Conservation (phyloP, 1,140 invertebrate genomes). For the Elysia chlorotica region DNA sequence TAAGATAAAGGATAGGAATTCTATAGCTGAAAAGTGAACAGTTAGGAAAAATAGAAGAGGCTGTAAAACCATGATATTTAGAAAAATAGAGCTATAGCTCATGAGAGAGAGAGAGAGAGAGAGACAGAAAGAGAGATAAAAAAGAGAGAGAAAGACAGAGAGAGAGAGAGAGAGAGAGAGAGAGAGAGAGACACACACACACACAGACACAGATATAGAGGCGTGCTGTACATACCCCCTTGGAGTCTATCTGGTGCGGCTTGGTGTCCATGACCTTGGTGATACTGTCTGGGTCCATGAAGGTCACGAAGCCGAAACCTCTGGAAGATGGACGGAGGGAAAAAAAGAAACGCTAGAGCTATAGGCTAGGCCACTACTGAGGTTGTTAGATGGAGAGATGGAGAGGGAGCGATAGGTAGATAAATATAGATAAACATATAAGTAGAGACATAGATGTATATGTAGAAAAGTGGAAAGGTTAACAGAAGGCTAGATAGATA, state of each 20-base stretch:
- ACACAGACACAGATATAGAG: background rate
- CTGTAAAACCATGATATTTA: too few species aligned
- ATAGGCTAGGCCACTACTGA: too few species aligned
- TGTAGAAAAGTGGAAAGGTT: background rate
- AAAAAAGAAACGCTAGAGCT: too few species aligned
- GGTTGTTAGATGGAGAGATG: too few species aligned
- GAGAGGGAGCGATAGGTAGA: background rate
- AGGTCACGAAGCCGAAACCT: constrained; percentile 20
- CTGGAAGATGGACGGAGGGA: constrained; percentile 1
- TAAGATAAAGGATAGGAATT: too few species aligned
- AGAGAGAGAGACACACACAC: background rate
- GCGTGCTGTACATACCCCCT: constrained; percentile 6
- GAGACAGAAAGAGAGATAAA: background rate
- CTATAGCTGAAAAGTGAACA: too few species aligned
- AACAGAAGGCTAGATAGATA: background rate
- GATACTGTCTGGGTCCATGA: constrained; percentile 20
- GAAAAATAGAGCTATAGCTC: too few species aligned
- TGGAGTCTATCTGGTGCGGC: constrained; percentile 22
- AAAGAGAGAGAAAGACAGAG: constrained; percentile 3
- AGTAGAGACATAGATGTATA: background rate
- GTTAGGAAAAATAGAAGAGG: too few species aligned
- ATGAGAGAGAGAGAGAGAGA: background rate
- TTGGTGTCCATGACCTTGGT: constrained; percentile 21
- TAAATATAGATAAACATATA: background rate
- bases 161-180: constrained; percentile 6